Evolutionary conservation across 1,140 invertebrate species (phyloP), one percentile per base, ranked within the genome.

Genomic region (Vanessa tameamea): DNA sequence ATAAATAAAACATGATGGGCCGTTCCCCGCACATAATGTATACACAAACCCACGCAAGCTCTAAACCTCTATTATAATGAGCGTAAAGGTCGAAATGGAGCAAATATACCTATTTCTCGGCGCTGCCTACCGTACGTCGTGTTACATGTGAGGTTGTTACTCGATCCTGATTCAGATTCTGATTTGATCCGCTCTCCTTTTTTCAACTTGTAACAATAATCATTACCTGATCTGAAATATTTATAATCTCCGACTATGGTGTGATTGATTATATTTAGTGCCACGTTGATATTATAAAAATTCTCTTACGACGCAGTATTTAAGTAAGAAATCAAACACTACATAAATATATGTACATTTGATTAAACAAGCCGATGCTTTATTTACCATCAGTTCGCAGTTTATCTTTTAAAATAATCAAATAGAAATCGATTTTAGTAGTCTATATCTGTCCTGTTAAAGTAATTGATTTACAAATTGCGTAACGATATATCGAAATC

Each of bases 1-100:
- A 92, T 92, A 92, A 92, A 92, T 92, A 92, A 92, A 92, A 92
- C 91, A 92, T 92, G 91, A 90, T 81, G 89, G 78, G 86, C 89
- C 87, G 87, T 90, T 90, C 88, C 90, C 89, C 88, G 82, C 88
- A 89, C 81, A 85, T 83, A 76, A 88, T 86, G 84, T 83, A 84
- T 86, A 88, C 78, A 83, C 57, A 75, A 55, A n/a, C 23, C 55
- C 50, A 63, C 69, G 31, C 67, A 76, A 72, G 64, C 74, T 50
- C 59, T 31, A 15, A 47, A 37, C 69, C 74, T 72, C 72, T 76
- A 76, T 76, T 76, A 72, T 69, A 76, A 76, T 76, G 65, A 64
- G 64, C 23, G 37, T 76, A 76, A 61, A 76, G 74, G 55, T 64
- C 50, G 65, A 59, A 72, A 76, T 76, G 50, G 61, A 51, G 23